Base-by-base conservation (phyloP, 1,140 invertebrate genomes). In the Mercenaria mercenaria region DNA sequence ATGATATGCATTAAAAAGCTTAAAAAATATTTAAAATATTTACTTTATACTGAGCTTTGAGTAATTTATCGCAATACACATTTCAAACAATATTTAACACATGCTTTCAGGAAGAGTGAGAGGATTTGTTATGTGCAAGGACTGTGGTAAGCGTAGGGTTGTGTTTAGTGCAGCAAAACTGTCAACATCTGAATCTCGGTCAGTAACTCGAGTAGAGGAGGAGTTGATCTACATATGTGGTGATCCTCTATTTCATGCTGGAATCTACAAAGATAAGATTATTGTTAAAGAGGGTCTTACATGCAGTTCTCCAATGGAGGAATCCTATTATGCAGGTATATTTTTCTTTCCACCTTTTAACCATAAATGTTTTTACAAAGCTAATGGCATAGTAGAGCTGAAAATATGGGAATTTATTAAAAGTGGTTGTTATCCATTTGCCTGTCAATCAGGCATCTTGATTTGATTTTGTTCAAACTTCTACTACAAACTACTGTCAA, bases 201-300 rank as follows among this genome's bases (percentile, higher is more conserved):
- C 43, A 34, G 29, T 90, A 8, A 37, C 13, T 23, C 56, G 74
- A 13, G 76, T 82, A 18, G 32, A 90, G 43, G 89, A 90, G 34
- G 82, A 90, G 47, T 32, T 90, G 2, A 29, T 90, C 23, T 90
- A 86, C 39, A 72, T 61, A 3, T 90, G 88, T 72, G 82, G 88
- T 0, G 32, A 59, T 59, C 80, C 69, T 11, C 74, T 85, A n/a
- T 90, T 90, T 50, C 79, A 50, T 85, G 74, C 50, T 47, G 81
- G 88, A 64, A 37, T 32, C n/a, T 85, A 72, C 50, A 34, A 50
- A 8, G 61, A 85, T 67, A 64, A 26, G 20, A 77, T 90, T 1
- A 26, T 79, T 77, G 88, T 90, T 18, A 90, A 79, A 59, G 88
- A 90, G 41, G 74, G 88, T 13, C 26, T 79, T 8, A n/a, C 34